Percentiles rank a stretch among this genome's conserved stretches.
phyloP scores from a whole-genome alignment of 2,797 vertebrate genomes.

The Premnoplex brunnescens region DNA sequence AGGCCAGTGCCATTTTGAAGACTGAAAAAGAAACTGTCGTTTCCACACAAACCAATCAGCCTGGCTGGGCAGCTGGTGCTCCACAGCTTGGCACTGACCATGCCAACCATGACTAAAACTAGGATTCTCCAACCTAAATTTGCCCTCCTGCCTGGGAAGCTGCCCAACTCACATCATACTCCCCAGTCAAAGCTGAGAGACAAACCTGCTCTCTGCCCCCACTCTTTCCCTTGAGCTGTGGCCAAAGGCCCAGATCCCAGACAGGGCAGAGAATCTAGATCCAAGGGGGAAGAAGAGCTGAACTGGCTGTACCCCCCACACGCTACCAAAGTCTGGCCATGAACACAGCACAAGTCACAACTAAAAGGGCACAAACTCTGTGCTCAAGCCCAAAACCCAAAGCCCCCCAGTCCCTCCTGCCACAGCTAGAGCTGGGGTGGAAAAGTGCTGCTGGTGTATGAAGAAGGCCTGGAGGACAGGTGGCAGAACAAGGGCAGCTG shows the following conservation, averaged over 20 bases:
- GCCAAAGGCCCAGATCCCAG: not conserved
- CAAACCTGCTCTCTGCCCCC: not conserved
- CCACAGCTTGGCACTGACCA: accelerated
- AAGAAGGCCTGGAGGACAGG: not conserved
- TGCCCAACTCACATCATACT: accelerated
- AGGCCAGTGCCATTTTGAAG: not conserved
- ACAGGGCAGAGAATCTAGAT: not conserved
- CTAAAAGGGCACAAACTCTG: not conserved
- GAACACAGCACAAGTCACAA: not conserved
- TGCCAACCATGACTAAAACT: accelerated
- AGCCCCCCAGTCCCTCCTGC: not conserved
- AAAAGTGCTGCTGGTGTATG: not conserved
- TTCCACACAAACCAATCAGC: not conserved
- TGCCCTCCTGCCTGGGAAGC: not conserved
- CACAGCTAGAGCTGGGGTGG: not conserved
- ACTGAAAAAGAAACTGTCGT: not conserved
- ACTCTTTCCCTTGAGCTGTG: not conserved
- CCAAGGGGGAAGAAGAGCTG: not conserved
- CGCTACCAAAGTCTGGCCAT: not conserved
- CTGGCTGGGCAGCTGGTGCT: not conserved
- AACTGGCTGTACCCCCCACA: not conserved
- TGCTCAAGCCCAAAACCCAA: not conserved
- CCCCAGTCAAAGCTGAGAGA: not conserved
- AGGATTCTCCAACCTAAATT: not conserved
- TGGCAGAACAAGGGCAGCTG: not conserved